Percentiles rank a stretch among this genome's conserved stretches.
Evolutionary conservation across 2,113 vertebrate species (phyloP).

Genomic region (Myotis brandtii): DNA sequence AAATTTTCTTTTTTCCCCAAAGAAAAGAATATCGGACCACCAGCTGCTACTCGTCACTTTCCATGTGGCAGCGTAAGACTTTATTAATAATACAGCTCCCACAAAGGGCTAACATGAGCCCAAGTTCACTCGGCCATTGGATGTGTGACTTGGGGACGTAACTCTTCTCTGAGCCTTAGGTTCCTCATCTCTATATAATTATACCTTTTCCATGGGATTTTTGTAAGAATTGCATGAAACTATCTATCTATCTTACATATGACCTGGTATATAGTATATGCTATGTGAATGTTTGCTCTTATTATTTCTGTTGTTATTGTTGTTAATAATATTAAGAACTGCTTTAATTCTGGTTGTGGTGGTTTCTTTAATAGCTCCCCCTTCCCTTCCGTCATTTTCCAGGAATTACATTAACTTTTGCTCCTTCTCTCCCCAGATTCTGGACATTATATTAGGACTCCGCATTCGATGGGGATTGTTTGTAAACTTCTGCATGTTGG

Average conservation of each 20-base stretch:
- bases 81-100: not conserved
- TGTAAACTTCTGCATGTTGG: conserved; percentile 66
- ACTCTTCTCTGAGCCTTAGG: not conserved
- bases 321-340: not conserved
- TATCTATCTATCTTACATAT: not conserved
- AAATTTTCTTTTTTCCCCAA: not conserved
- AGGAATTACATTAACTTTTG: conserved; percentile 48
- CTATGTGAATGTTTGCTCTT: not conserved
- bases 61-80: not conserved
- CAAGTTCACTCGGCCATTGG: not conserved
- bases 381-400: conserved; percentile 18
- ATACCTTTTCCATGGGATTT: not conserved
- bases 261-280: not conserved
- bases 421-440: not conserved
- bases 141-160: not conserved
- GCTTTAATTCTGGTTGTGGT: not conserved
- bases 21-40: not conserved
- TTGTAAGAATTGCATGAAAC: not conserved
- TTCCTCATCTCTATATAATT: not conserved
- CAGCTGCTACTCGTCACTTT: not conserved
- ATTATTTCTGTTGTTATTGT: not conserved
- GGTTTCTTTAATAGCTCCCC: conserved; percentile 3
- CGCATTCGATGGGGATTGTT: conserved; percentile 50
- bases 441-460: not conserved
- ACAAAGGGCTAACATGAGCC: not conserved